These are phyloP conservation scores for Leptobrachium leishanense DNA, from an alignment of 2,113 vertebrate species.

Conservation along the genomic window DNA sequence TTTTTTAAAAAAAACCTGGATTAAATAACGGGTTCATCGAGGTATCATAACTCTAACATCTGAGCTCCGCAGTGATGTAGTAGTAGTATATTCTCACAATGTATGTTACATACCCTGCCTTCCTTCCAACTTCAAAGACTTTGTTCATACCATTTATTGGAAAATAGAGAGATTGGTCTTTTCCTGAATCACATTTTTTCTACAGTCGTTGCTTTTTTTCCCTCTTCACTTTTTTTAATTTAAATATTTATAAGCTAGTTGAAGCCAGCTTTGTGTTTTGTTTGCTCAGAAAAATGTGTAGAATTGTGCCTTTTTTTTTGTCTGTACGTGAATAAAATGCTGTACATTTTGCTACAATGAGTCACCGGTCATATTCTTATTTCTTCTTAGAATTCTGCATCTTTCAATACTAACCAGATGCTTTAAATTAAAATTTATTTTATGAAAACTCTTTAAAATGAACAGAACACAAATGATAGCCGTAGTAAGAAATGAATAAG, in stretches of 20 bases:
- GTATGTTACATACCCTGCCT: too few species aligned
- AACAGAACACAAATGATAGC: too few species aligned
- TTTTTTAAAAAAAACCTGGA: too few species aligned
- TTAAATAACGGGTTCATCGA: too few species aligned
- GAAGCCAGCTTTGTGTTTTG: constrained; percentile 76
- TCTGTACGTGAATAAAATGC: constrained; percentile 83
- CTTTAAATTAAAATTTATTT: too few species aligned
- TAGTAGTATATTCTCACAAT: too few species aligned
- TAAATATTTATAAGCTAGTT: constrained; percentile 85
- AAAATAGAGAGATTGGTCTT: constrained; percentile 61
- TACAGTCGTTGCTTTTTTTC: constrained; percentile 18
- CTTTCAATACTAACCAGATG: background rate
- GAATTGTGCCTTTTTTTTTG: constrained; percentile 80
- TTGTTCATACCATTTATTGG: background rate
- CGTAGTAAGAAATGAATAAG: too few species aligned
- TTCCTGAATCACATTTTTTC: constrained; percentile 75
- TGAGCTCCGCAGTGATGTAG: too few species aligned
- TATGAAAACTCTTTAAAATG: too few species aligned
- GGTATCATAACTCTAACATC: too few species aligned
- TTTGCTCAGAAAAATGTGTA: constrained; percentile 79
- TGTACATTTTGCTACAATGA: constrained; percentile 78
- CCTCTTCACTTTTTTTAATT: constrained; percentile 48
- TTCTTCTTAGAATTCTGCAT: background rate
- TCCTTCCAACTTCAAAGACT: too few species aligned
- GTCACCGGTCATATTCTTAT: background rate